Evolutionary conservation across 1,140 invertebrate genomes (phyloP).

Genomic region (Ganaspis sp.): DNA sequence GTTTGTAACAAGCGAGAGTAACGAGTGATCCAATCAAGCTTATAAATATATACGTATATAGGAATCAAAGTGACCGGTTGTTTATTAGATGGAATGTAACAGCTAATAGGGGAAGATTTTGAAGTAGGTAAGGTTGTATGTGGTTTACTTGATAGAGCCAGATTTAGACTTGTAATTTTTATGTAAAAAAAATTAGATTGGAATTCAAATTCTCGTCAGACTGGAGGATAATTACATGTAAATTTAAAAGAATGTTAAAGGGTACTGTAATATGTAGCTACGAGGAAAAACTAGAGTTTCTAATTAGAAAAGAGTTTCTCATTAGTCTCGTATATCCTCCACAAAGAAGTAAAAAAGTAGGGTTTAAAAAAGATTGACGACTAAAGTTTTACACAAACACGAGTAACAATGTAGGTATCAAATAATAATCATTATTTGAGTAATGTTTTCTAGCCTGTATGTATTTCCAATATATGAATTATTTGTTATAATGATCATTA

Average conservation of each 20-base stretch:
- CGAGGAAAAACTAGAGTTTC: not conserved
- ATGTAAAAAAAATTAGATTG: not conserved
- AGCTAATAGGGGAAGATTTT: not conserved
- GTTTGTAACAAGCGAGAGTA: not conserved
- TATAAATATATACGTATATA: not conserved
- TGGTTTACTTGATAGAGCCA: not conserved
- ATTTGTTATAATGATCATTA: no score
- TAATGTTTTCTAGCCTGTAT: no score
- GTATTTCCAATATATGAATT: no score
- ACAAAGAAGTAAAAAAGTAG: not conserved
- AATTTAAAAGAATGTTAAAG: conserved; percentile 5
- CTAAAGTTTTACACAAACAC: no score
- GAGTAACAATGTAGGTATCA: no score
- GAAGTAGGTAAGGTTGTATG: not conserved
- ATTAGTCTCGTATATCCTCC: not conserved
- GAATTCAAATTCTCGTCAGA: not conserved
- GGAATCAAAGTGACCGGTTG: not conserved
- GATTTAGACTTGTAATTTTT: not conserved
- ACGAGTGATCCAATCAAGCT: not conserved
- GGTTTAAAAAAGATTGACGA: no score
- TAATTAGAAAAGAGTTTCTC: conserved; percentile 13
- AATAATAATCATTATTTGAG: no score
- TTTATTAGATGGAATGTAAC: not conserved
- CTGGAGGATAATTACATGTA: not conserved
- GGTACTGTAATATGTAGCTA: not conserved